Percentiles rank a stretch among this genome's conserved stretches.
These are phyloP conservation scores for Sialia sialis DNA, from an alignment of 2,113 vertebrate species.

Conservation along the genomic window DNA sequence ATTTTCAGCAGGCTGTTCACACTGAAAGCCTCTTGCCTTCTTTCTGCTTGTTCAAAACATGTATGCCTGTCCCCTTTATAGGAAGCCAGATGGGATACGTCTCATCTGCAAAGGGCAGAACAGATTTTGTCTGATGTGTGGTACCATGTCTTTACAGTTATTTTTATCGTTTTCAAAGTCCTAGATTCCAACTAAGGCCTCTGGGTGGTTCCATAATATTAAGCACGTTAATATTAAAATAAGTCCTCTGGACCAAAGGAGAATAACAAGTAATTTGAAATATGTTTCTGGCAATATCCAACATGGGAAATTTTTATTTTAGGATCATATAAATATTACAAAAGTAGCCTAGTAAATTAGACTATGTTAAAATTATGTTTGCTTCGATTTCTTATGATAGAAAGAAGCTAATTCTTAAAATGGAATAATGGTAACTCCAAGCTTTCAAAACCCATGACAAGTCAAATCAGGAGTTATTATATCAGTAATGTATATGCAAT, in stretches of 20 bases:
- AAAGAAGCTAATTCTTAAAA: background rate
- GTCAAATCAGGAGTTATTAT: background rate
- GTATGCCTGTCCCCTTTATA: background rate
- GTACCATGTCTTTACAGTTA: constrained; percentile 25
- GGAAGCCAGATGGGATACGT: constrained; percentile 39
- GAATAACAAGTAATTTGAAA: background rate
- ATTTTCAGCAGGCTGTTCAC: constrained; percentile 40
- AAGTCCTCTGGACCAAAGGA: background rate
- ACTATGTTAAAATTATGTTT: background rate
- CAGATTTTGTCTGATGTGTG: constrained; percentile 48
- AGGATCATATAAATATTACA: background rate
- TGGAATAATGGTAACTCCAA: background rate
- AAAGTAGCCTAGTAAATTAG: background rate
- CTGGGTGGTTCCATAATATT: background rate
- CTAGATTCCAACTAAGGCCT: background rate
- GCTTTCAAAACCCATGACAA: background rate
- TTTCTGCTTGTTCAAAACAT: background rate
- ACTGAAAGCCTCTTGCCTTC: constrained; percentile 21
- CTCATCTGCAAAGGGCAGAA: constrained; percentile 54
- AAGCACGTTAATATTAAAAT: background rate
- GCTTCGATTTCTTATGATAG: background rate
- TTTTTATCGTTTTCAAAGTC: constrained; percentile 21
- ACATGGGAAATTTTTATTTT: constrained; percentile 1
- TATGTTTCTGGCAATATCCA: background rate
- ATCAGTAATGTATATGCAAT: background rate